These are phyloP conservation scores for Melanotus villosus DNA, from an alignment of 2,888 invertebrate genomes.

Conservation along the genomic window DNA sequence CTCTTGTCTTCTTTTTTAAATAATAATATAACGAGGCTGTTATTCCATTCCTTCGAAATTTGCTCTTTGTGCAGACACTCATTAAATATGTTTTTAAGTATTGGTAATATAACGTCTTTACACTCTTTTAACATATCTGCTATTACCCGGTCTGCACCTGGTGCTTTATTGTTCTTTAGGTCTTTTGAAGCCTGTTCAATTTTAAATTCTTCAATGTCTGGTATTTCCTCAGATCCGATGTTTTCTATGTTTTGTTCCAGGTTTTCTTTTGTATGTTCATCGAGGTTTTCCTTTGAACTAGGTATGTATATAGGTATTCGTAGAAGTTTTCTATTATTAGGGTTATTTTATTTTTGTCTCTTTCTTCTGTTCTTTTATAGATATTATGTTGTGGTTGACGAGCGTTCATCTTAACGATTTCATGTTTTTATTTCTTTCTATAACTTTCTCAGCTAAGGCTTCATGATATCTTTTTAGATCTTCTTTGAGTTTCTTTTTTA, in stretches of 20 bases:
- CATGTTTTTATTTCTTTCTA: too few species aligned
- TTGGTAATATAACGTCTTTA: not conserved
- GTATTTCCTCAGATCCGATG: conserved; percentile 6
- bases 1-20: conserved; percentile 1
- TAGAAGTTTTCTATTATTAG: not conserved
- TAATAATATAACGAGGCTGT: not conserved
- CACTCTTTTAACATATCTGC: conserved; percentile 2
- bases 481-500: too few species aligned
- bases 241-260: not conserved
- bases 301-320: not conserved
- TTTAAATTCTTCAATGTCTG: conserved; percentile 1
- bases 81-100: not conserved
- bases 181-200: not conserved
- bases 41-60: conserved; percentile 16
- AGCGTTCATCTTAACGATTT: too few species aligned
- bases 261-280: not conserved
- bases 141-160: not conserved
- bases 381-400: too few species aligned
- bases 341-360: too few species aligned
- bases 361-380: too few species aligned
- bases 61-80: not conserved
- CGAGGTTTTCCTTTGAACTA: too few species aligned
- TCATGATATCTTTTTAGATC: too few species aligned
- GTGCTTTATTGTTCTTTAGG: conserved; percentile 8
- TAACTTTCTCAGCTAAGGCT: not conserved